Conservation (phyloP, 2,113 vertebrate species). For the Ibidorhyncha struthersii region DNA sequence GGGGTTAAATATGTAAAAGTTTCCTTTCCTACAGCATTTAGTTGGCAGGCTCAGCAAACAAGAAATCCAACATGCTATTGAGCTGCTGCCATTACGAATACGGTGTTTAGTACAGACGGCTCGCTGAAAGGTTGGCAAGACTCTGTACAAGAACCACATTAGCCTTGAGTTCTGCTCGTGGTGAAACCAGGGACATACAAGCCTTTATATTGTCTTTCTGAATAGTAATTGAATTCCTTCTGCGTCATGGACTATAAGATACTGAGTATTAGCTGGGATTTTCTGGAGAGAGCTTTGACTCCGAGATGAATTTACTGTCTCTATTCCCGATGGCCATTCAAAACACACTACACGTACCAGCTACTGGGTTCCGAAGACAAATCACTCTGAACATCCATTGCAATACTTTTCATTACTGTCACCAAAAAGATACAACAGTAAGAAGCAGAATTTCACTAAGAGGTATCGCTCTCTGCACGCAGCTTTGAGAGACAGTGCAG, state of each 20-base stretch:
- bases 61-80: not conserved
- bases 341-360: rapidly evolving
- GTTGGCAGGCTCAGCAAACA: not conserved
- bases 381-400: not conserved
- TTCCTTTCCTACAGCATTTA: slow-evolving; percentile 1
- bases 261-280: not conserved
- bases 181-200: not conserved
- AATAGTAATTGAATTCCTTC: not conserved
- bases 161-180: not conserved
- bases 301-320: not conserved
- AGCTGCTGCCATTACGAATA: not conserved
- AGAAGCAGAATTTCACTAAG: not conserved
- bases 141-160: not conserved
- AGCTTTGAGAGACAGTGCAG: not conserved
- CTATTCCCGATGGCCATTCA: not conserved
- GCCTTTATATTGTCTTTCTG: not conserved
- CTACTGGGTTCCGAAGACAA: not conserved
- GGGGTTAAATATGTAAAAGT: not conserved
- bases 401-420: not conserved
- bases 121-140: not conserved
- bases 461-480: not conserved
- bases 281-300: not conserved
- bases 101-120: rapidly evolving
- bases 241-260: not conserved
- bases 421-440: not conserved